These are phyloP conservation scores for Phocides pigmalion DNA, from an alignment of 1,140 invertebrate species.

Conservation along the genomic window DNA sequence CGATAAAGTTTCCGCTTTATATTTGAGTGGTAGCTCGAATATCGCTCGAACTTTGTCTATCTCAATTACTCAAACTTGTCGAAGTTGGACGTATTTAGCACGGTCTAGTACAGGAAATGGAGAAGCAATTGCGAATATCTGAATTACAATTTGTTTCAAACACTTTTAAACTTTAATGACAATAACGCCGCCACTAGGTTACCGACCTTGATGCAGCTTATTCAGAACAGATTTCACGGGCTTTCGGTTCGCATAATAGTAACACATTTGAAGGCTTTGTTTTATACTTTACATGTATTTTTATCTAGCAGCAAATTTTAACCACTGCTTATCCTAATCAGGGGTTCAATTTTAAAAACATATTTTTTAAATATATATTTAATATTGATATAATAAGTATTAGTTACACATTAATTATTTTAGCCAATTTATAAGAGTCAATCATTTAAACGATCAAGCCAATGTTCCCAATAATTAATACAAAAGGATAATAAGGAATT, in stretches of 20 bases:
- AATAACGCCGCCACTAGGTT: background rate
- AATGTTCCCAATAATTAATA: no score
- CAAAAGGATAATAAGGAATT: no score
- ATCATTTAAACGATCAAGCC: no score
- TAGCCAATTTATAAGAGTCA: no score
- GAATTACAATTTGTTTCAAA: background rate
- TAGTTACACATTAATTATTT: no score
- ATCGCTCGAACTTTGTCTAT: slow-evolving; percentile 15
- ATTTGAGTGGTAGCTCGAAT: slow-evolving; percentile 1
- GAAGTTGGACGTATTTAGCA: slow-evolving; percentile 11
- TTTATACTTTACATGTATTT: background rate
- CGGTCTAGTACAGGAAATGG: background rate
- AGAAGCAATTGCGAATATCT: slow-evolving; percentile 1
- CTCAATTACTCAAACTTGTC: slow-evolving; percentile 9
- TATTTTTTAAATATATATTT: no score
- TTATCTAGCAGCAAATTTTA: no score
- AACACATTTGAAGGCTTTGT: background rate
- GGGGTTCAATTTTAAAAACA: no score
- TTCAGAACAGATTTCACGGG: background rate
- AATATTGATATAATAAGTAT: no score
- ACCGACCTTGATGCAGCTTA: background rate
- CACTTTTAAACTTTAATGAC: background rate
- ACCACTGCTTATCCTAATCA: no score
- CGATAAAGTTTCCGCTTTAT: slow-evolving; percentile 14
- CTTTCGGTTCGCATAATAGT: background rate